Percentiles rank a stretch among this genome's conserved stretches.
Evolutionary conservation across 2,797 vertebrate genomes (phyloP).

Genomic region (Sebastes steindachneri): DNA sequence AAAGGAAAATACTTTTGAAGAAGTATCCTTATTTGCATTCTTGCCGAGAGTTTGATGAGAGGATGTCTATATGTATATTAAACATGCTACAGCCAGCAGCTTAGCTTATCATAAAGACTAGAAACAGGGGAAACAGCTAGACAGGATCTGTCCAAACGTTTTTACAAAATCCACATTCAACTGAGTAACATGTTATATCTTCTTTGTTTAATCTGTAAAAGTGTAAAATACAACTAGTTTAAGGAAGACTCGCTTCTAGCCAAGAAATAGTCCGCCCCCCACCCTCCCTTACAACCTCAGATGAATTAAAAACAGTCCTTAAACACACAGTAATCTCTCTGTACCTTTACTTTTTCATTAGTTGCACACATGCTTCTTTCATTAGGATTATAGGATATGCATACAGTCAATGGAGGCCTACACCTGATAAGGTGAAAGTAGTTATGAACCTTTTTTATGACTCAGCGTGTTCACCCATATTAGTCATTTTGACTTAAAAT

Average conservation of each 20-base stretch:
- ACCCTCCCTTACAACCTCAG: neutral
- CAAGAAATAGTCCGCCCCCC: neutral
- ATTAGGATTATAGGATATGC: neutral
- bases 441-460: neutral
- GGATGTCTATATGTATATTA: neutral
- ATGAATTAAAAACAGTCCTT: neutral
- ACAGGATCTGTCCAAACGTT: neutral
- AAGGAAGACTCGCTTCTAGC: neutral
- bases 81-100: neutral
- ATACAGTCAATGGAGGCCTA: neutral
- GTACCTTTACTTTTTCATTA: neutral
- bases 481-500: conserved; percentile 43
- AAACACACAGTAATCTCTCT: neutral
- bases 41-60: neutral
- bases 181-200: neutral
- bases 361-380: neutral
- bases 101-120: neutral
- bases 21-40: neutral
- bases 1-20: neutral
- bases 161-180: neutral
- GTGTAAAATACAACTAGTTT: neutral
- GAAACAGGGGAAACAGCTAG: neutral
- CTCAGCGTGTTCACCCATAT: conserved; percentile 12
- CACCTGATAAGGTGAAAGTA: neutral
- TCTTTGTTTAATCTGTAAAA: neutral